A percentile compares a stretch with the other conserved stretches of the same genome.
phyloP scores from a whole-genome alignment of 2,888 invertebrate genomes.

The Parasteatoda lunata region DNA sequence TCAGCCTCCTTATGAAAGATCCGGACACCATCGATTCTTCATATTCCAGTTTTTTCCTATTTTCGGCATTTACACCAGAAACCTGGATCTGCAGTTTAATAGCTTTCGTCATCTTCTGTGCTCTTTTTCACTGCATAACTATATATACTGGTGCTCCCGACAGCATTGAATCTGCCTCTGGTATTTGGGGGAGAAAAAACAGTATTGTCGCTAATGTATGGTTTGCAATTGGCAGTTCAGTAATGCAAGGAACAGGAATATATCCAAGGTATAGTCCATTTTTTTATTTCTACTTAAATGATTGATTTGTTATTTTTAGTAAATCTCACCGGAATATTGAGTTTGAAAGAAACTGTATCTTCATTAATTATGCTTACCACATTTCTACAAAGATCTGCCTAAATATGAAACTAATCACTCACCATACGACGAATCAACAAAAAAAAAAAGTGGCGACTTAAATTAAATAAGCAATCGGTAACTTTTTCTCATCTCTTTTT shows the following conservation, averaged over 20 bases:
- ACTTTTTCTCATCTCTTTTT: no score
- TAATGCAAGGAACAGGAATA: conserved; percentile 58
- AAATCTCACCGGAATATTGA: neutral
- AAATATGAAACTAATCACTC: neutral
- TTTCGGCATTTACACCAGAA: conserved; percentile 32
- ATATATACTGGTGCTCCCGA: conserved; percentile 53
- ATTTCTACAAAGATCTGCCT: neutral
- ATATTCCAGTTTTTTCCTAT: conserved; percentile 24
- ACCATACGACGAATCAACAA: no score
- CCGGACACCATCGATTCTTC: neutral
- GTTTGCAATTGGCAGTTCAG: conserved; percentile 47
- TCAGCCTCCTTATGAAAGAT: conserved; percentile 41
- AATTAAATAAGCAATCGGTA: no score
- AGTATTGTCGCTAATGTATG: conserved; percentile 37
- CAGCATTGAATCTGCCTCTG: conserved; percentile 40
- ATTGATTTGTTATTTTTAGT: neutral
- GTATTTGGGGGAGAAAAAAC: conserved; percentile 50
- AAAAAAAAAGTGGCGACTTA: no score
- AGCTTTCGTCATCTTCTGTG: conserved; percentile 10
- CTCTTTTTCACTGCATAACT: conserved; percentile 23
- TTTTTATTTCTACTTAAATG: neutral
- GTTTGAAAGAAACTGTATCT: neutral
- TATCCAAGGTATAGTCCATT: conserved; percentile 64
- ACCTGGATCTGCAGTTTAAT: conserved; percentile 51
- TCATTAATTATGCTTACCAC: neutral